Base-by-base conservation (phyloP, 2,888 invertebrate species). In the Mythimna pallens region DNA sequence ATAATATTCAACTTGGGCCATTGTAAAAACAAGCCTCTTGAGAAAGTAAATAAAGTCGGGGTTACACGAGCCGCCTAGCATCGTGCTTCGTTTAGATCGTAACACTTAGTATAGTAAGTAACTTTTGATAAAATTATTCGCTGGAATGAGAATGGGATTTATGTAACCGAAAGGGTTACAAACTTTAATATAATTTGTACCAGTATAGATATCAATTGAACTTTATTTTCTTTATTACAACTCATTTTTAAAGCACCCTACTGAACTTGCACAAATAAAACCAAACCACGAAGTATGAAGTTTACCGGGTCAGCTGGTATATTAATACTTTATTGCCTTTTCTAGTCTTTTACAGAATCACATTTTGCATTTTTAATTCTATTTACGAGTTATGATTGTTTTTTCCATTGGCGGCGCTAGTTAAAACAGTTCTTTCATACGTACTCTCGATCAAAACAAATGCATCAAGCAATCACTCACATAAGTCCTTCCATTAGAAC, bases 11-110 rank as follows among this genome's bases (percentile, higher is more conserved):
- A 92, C 88, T 93, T 90, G 86, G 88, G 84, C 88, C 91, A 88
- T 92, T 93, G 92, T 92, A 94, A 93, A 94, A 94, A 93, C 92
- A 92, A 89, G 90, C 89, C 92, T 90, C 91, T 85, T 77, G 89
- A 88, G 89, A 87, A 88, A 89, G 89, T 89, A 88, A 91, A 88
- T 89, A 88, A 91, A 86, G 85, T 73, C 83, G 63, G 78, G 80
- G 86, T 86, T 86, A 86, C 80, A 85, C 70, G 78, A 67, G 67
- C 76, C 67, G 70, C 70, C 79, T 62, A 64, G 57, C 72, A 70
- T 43, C 58, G 66, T 78, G 85, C 78, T 58, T 64, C 79, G 78
- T 85, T 87, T 76, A 59, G 5, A 74, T 67, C 64, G 72, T 55
- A 54, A 57, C 47, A 34, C 65, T 67, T 62, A 70, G 30, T 40